A percentile compares a stretch with the other conserved stretches of the same genome.
These are phyloP conservation scores for Xanthorhoe designata DNA, from an alignment of 2,888 invertebrate genomes.

Conservation along the genomic window DNA sequence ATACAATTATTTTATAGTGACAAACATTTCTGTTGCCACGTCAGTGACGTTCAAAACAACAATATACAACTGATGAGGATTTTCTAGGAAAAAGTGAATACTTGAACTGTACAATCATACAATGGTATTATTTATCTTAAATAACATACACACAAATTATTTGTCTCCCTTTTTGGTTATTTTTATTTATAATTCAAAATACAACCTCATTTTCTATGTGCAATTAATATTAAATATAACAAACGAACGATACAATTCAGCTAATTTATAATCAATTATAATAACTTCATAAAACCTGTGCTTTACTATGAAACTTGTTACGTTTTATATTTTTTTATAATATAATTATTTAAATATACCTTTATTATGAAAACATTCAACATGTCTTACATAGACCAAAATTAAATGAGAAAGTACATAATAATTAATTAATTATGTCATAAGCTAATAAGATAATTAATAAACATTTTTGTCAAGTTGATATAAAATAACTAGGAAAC, in stretches of 20 bases:
- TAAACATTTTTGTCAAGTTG: slow-evolving; percentile 13
- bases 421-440: slow-evolving; percentile 19
- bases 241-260: slow-evolving; percentile 67
- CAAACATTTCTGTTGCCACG: slow-evolving; percentile 64
- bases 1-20: slow-evolving; percentile 79
- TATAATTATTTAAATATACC: slow-evolving; percentile 33
- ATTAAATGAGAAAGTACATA: slow-evolving; percentile 33
- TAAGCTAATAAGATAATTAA: slow-evolving; percentile 13
- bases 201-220: slow-evolving; percentile 85
- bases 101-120: slow-evolving; percentile 76
- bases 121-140: slow-evolving; percentile 69
- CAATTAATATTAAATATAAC: slow-evolving; percentile 72
- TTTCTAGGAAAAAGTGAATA: slow-evolving; percentile 68
- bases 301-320: slow-evolving; percentile 73
- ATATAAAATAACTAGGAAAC: background rate
- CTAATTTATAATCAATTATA: slow-evolving; percentile 60
- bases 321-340: slow-evolving; percentile 50
- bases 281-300: slow-evolving; percentile 72
- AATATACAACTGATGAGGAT: slow-evolving; percentile 65
- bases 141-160: slow-evolving; percentile 84
- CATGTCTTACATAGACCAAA: slow-evolving; percentile 51
- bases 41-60: slow-evolving; percentile 68
- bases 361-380: slow-evolving; percentile 42
- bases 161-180: slow-evolving; percentile 77
- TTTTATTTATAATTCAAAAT: slow-evolving; percentile 70